Evolutionary conservation across 2,113 vertebrate species (phyloP), one percentile per base, ranked within the genome.

Genomic region (Nematolebias whitei): DNA sequence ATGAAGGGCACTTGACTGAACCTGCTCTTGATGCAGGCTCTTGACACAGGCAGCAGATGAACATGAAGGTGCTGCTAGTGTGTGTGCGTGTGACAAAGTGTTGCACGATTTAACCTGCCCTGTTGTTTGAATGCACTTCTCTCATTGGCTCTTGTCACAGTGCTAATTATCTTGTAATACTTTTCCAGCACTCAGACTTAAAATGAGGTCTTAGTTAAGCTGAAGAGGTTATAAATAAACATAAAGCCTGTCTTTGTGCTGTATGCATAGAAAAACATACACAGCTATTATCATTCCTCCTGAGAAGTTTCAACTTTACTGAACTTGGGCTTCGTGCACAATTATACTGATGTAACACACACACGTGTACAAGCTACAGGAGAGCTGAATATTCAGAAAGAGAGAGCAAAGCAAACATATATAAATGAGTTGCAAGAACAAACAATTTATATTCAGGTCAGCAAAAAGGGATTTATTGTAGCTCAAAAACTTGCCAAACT

Each of bases 121-220:
- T 60, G 26, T 77, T 82, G 41, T 53, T 35, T 26, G 51, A 58
- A 80, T 13, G 14, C 26, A 56, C 55, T 74, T 1, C 11, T 71
- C 24, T 68, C 43, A 71, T 60, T 58, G 64, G 65, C 40, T 68
- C 47, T 51, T 70, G 68, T 64, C 54, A 41, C 63, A 44, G 58
- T 52, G 58, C 60, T 79, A 77, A 82, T 83, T 72, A 82, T 50
- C 32, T 41, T 44, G 57, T 45, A 59, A 39, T 47, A 65, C 40
- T 81, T 32, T 71, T 63, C 55, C 49, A 45, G 23, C 48, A 35
- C 61, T 73, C 39, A 58, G 18, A 64, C 11, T 62, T 55, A 35
- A 41, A 62, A 70, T 76, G 47, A 52, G 47, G 45, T 35, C 41
- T 69, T 62, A 45, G 38, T 74, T 15, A 35, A 44, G 67, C 78